Base-by-base conservation (phyloP, 2,888 invertebrate species). In the Epirrita christyi region DNA sequence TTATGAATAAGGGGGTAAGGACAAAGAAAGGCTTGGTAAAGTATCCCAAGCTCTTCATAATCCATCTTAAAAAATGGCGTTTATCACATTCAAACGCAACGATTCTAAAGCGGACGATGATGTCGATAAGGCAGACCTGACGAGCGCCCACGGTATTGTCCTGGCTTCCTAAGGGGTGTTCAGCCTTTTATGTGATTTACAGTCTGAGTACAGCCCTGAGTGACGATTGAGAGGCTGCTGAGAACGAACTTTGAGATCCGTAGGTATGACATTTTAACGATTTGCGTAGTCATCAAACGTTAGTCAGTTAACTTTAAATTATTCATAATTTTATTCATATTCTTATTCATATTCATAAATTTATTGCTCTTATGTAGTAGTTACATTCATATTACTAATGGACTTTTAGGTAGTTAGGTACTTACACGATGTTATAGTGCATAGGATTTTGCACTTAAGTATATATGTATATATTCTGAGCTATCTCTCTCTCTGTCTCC, bases 181-280 rank as follows among this genome's bases (percentile, higher is more conserved):
- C n/a, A 42, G 49, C 34, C 81, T 78, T 78, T 81, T 78, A 81
- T 76, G 83, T 74, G 76, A 79, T 80, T 78, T 72, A 70, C 71
- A 71, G 80, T 63, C 72, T 70, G 70, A 79, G 32, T 7, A 76
- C 38, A 7, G 32, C 32, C 32, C 32, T 6, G 32, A 32, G 32
- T 32, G 65, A 71, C 69, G 71, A 66, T 72, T 62, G 69, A 78
- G 76, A 63, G 74, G 64, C 36, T 50, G 34, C 10, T 27, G 27
- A 54, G 47, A 13, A 46, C n/a, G 34, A 44, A 13, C 9, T 43
- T 47, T 37, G 37, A 38, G 43, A 43, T 43, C 43, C 21, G 42
- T 6, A n/a, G 27, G 10, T 21, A 21, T 21, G 14, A 21, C 8
- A 41, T 44, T 43, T 29, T 36, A 9, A 38, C 0, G 14, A 8